Conservation (phyloP, 2,113 vertebrate genomes). For the Acinonyx jubatus region DNA sequence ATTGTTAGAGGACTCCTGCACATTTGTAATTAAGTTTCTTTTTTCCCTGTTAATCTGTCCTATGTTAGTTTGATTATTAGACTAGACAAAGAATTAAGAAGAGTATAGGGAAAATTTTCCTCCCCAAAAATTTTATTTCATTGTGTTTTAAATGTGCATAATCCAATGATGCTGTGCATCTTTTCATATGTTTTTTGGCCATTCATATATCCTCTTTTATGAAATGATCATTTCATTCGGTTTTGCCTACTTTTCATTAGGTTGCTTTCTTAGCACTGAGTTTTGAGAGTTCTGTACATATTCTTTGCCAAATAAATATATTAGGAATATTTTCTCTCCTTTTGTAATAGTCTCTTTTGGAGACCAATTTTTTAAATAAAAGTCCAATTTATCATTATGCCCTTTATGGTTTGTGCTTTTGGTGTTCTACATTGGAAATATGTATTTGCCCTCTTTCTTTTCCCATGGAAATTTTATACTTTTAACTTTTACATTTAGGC, state of each 20-base stretch:
- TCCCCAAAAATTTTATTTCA: not conserved
- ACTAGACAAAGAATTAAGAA: not conserved
- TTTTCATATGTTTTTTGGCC: not conserved
- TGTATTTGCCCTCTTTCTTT: not conserved
- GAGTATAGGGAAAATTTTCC: not conserved
- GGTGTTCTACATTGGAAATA: not conserved
- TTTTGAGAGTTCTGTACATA: not conserved
- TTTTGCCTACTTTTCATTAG: not conserved
- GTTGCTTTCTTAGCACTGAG: not conserved
- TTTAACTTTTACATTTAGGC: not conserved
- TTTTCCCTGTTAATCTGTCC: not conserved
- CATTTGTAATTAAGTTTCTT: not conserved
- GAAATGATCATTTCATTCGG: not conserved
- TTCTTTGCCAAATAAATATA: not conserved
- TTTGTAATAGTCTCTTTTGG: not conserved
- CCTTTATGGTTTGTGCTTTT: not conserved
- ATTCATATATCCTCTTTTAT: not conserved
- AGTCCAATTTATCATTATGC: not conserved
- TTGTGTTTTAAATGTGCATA: not conserved
- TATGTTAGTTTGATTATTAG: not conserved
- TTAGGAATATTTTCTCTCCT: not conserved
- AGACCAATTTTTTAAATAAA: not conserved
- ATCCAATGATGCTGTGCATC: not conserved
- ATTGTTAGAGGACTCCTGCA: not conserved
- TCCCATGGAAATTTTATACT: not conserved